phyloP scores from a whole-genome alignment of 2,113 vertebrate species.

The Nothobranchius kuhntae region DNA sequence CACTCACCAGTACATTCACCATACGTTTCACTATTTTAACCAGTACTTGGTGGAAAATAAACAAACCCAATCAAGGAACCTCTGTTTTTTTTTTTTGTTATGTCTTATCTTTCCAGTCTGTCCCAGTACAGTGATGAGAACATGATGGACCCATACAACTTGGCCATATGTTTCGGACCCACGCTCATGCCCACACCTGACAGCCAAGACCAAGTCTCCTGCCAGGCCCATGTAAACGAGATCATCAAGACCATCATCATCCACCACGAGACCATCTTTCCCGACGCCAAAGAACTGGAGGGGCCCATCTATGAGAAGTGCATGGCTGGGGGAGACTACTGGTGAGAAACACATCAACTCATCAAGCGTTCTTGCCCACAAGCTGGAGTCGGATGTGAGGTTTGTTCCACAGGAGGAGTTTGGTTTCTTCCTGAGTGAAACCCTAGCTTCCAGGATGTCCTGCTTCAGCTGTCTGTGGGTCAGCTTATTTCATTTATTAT shows the following conservation, averaged over 20 bases:
- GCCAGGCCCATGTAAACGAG: slow-evolving; percentile 98
- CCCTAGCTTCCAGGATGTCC: background rate
- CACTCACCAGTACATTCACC: background rate
- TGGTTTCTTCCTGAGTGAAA: background rate
- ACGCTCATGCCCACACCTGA: slow-evolving; percentile 98
- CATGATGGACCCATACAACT: slow-evolving; percentile 99
- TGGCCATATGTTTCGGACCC: slow-evolving; percentile 98
- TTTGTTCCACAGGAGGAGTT: background rate
- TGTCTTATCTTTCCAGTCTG: slow-evolving; percentile 76
- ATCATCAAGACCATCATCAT: slow-evolving; percentile 98
- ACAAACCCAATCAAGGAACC: background rate
- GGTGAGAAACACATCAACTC: slow-evolving; percentile 78
- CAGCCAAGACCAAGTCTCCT: slow-evolving; percentile 95
- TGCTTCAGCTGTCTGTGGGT: background rate
- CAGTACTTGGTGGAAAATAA: background rate
- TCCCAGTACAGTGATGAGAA: slow-evolving; percentile 99
- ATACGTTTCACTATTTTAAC: background rate
- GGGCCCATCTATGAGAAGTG: slow-evolving; percentile 98
- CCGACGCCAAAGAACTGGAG: slow-evolving; percentile 94
- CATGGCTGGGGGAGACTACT: slow-evolving; percentile 97
- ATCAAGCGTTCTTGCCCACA: background rate
- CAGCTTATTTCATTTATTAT: background rate
- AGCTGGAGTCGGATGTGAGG: background rate
- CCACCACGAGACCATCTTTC: slow-evolving; percentile 97
- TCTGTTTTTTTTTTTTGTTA: no score